Conservation (phyloP, 2,797 vertebrate genomes). For the Microhierax caerulescens region DNA sequence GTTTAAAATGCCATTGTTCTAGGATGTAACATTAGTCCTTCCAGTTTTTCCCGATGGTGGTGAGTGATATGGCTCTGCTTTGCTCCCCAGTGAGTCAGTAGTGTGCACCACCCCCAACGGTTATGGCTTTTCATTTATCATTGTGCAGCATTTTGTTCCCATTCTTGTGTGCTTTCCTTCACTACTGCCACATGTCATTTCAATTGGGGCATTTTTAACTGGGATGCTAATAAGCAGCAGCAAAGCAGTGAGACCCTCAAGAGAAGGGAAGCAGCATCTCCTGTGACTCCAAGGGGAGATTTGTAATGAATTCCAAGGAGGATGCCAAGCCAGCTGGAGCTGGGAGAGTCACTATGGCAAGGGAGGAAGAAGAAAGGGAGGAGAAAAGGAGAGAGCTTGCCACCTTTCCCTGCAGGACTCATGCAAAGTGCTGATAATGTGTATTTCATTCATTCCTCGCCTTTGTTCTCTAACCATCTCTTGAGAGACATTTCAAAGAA, state of each 20-base stretch:
- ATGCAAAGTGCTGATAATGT: slow-evolving; percentile 55
- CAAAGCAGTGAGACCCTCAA: background rate
- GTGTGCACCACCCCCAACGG: background rate
- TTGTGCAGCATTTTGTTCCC: background rate
- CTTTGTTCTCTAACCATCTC: slow-evolving; percentile 68
- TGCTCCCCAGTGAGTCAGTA: background rate
- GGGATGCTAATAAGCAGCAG: background rate
- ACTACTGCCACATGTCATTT: background rate
- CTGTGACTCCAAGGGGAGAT: background rate
- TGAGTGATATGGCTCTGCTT: background rate
- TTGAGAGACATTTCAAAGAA: slow-evolving; percentile 67
- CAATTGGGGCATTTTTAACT: background rate
- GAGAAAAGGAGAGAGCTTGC: background rate
- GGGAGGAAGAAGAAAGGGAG: slow-evolving; percentile 4
- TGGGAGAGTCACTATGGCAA: slow-evolving; percentile 6
- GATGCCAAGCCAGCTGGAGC: background rate
- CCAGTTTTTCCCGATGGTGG: background rate
- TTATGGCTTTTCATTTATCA: background rate
- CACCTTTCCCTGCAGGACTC: slow-evolving; percentile 52
- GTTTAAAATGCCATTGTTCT: background rate
- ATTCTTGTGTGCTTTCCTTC: background rate
- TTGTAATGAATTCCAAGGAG: background rate
- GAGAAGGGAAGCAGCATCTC: background rate
- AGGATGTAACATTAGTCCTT: background rate
- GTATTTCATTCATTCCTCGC: slow-evolving; percentile 44